Evolutionary conservation across 1,140 invertebrate species (phyloP).

Genomic region (Drosophila sproati): DNA sequence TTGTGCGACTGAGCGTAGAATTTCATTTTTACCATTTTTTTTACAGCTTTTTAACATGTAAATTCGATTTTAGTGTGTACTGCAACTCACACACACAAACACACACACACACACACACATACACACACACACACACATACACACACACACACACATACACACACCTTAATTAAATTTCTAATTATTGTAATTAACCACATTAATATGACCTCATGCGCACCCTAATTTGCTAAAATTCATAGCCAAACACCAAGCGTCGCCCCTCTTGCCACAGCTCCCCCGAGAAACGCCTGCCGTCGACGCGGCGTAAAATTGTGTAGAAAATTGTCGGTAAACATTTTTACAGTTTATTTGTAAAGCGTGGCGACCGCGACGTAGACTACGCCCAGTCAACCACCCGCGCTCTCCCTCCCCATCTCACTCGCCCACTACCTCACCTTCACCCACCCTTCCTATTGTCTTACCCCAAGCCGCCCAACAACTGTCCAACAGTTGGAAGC

Average conservation of each 20-base stretch:
- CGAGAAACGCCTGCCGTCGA: slow-evolving; percentile 21
- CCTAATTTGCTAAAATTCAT: slow-evolving; percentile 78
- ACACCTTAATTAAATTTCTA: slow-evolving; percentile 82
- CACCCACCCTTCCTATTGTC: background rate
- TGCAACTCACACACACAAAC: slow-evolving; percentile 22
- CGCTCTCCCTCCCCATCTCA: slow-evolving; percentile 23
- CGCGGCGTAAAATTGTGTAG: slow-evolving; percentile 79
- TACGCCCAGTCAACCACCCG: slow-evolving; percentile 16
- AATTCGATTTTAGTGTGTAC: slow-evolving; percentile 70
- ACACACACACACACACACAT: background rate
- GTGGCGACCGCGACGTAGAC: slow-evolving; percentile 53
- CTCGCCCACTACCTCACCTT: background rate
- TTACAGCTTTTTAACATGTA: slow-evolving; percentile 79
- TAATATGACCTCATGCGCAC: slow-evolving; percentile 82
- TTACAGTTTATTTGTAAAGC: slow-evolving; percentile 78
- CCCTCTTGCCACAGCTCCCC: background rate
- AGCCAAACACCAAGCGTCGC: slow-evolving; percentile 26
- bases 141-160: slow-evolving; percentile 34
- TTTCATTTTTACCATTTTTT: slow-evolving; percentile 43
- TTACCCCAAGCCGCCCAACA: background rate
- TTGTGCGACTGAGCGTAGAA: slow-evolving; percentile 2
- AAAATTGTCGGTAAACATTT: slow-evolving; percentile 83
- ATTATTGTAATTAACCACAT: slow-evolving; percentile 83
- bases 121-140: slow-evolving; percentile 15
- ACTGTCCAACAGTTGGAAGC: slow-evolving; percentile 31